Base-by-base conservation (phyloP, 2,888 invertebrate genomes). In the Dryobota labecula region DNA sequence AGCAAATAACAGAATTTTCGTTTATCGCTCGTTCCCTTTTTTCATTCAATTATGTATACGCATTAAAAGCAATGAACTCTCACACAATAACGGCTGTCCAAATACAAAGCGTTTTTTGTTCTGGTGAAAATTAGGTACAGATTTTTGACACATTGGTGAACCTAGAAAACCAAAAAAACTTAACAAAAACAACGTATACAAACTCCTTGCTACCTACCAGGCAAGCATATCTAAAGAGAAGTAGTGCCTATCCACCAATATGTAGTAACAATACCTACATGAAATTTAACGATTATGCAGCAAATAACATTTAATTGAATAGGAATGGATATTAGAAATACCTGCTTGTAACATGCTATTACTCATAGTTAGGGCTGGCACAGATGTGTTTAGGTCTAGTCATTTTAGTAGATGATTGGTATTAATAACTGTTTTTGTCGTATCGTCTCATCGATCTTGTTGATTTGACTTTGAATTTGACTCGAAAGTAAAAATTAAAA, bases 281-380 rank as follows among this genome's bases (percentile, higher is more conserved):
- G 27, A 54, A n/a, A 53, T 41, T 49, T 45, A 60, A 51, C 41
- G 49, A 24, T 41, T 58, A 66, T 36, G 45, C 38, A 47, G 30
- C 58, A 41, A 49, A 57, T 69, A 63, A 45, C 36, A 20, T 66
- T 72, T 71, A 73, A 80, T 75, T 80, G 57, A 60, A 78, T 70
- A 76, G 78, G 24, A 74, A 79, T 72, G 61, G 41, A 20, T 65
- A 78, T 71, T 80, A 83, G 73, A 73, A 80, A 80, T 84, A 80
- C 74, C 80, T 80, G 74, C 36, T 45, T 56, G 43, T 56, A 51
- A 56, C 47, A 70, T 30, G 24, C 33, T 33, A 70, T 82, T 71
- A 61, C 15, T 70, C 62, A 63, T 24, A 33, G 30, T 18, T 68
- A 82, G 80, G 83, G 82, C 2, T 83, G 77, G 24, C 51, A 62